Evolutionary conservation across 2,888 invertebrate genomes (phyloP).

Genomic region (Hypolimnas misippus): DNA sequence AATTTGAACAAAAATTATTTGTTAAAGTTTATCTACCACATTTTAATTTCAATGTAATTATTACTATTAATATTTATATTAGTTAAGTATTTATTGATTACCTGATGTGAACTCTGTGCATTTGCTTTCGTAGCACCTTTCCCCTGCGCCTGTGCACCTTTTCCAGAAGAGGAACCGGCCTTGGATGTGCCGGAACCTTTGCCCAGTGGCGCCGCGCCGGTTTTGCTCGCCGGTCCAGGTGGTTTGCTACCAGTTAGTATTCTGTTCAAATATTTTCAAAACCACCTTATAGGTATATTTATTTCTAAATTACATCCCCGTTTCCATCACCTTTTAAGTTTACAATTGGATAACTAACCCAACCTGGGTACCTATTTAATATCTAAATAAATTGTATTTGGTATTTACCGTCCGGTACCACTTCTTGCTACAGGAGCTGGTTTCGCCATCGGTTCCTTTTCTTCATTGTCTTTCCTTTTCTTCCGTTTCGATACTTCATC

Average conservation of each 20-base stretch:
- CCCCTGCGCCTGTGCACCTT: constrained; percentile 27
- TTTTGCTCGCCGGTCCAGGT: constrained; percentile 81
- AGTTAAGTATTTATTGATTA: too few species aligned
- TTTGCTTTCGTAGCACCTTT: constrained; percentile 57
- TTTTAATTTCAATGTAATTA: background rate
- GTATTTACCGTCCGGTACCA: constrained; percentile 64
- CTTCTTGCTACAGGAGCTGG: constrained; percentile 69
- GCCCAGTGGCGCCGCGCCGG: constrained; percentile 66
- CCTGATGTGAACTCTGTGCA: constrained; percentile 63
- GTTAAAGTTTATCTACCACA: too few species aligned
- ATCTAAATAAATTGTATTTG: constrained; percentile 1
- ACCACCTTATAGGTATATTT: constrained; percentile 35
- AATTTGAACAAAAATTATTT: too few species aligned
- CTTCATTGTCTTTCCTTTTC: constrained; percentile 89
- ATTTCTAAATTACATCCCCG: background rate
- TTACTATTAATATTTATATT: background rate
- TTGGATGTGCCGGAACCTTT: constrained; percentile 21
- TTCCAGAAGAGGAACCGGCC: constrained; percentile 41
- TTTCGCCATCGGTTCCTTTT: constrained; percentile 83
- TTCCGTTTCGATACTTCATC: constrained; percentile 90
- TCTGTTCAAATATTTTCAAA: constrained; percentile 50
- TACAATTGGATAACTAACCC: too few species aligned
- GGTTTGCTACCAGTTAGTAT: constrained; percentile 77
- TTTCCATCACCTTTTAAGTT: constrained; percentile 14
- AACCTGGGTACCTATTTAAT: background rate